phyloP scores from a whole-genome alignment of 1,140 invertebrate species.

The Apis cerana region DNA sequence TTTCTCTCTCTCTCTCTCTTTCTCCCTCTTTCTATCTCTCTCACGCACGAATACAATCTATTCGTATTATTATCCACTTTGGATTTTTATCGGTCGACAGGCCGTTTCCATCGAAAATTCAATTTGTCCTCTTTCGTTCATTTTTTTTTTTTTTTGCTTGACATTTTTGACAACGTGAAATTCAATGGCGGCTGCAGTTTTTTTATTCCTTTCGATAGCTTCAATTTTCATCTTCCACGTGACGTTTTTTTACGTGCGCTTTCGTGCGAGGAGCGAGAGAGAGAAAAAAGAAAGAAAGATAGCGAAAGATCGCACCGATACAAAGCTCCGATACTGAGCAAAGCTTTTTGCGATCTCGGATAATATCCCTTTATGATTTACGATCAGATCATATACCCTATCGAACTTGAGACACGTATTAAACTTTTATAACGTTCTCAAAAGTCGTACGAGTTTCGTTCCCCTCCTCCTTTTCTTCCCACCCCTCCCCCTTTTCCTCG shows the following conservation, averaged over 20 bases:
- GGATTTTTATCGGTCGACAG: constrained; percentile 4
- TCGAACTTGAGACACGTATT: constrained; percentile 74
- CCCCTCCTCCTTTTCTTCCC: not conserved
- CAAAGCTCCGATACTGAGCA: constrained; percentile 32
- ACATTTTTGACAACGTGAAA: constrained; percentile 28
- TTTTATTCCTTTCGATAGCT: constrained; percentile 18
- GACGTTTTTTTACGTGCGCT: constrained; percentile 32
- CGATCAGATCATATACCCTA: constrained; percentile 72
- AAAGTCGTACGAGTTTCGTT: constrained; percentile 38
- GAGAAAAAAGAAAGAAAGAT: not conserved
- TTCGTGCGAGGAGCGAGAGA: constrained; percentile 7
- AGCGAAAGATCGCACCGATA: constrained; percentile 38
- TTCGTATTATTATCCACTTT: constrained; percentile 17
- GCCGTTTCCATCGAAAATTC: constrained; percentile 2
- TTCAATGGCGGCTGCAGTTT: constrained; percentile 19
- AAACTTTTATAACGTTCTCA: constrained; percentile 72
- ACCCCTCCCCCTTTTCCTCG: not conserved
- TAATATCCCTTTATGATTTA: constrained; percentile 69
- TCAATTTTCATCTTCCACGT: constrained; percentile 19
- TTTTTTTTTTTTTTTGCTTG: constrained; percentile 6
- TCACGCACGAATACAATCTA: no score
- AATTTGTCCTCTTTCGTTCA: constrained; percentile 13
- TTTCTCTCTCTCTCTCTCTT: not conserved
- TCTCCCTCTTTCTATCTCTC: no score
- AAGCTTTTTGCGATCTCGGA: constrained; percentile 37